Base-by-base conservation (phyloP, 1,140 invertebrate genomes). In the Liolophura sinensis region DNA sequence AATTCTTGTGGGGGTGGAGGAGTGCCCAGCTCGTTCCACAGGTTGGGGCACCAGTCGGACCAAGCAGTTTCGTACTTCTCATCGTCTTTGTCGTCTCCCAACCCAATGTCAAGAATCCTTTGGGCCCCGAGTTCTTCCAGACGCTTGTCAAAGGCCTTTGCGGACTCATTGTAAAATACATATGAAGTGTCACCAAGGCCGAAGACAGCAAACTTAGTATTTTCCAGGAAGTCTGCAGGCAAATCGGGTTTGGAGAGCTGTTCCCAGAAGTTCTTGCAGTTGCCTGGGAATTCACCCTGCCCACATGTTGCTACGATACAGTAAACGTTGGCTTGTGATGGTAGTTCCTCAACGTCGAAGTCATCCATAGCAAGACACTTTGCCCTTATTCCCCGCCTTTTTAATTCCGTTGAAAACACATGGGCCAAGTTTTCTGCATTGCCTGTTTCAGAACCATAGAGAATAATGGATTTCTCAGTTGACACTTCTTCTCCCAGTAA, bases 311-410 rank as follows among this genome's bases (percentile, higher is more conserved):
- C 61, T 16, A 64, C 67, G 22, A 68, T 55, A 57, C 52, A 56
- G 50, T 62, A 68, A 20, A 68, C 67, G 15, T 60, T 61, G 57
- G 25, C 40, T 55, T 68, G 67, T 20, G 64, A 64, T 18, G 67
- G 67, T 40, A 68, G 67, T 1, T 68, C 67, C 25, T 68, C 67
- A 16, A 68, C 25, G 25, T 68, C 67, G 22, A 64, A 64, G 51
- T 68, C 67, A 58, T 68, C 67, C 67, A 68, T 68, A n/a, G 67
- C 67, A 14, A 68, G 24, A 47, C 67, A 68, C 62, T 68, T 68
- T 25, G 67, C 62, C 7, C 62, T 51, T n/a, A 68, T 56, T 22
- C 67, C 67, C 22, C 67, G 25, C 14, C 67, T 59, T 55, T 58
- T 57, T 20, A 68, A 64, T 59, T 68, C 67, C 14, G 24, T 58